Evolutionary conservation across 92 coral and sea anemone species (phyloP), one percentile per base, ranked within the genome.

Genomic region (Galaxea fascicularis): DNA sequence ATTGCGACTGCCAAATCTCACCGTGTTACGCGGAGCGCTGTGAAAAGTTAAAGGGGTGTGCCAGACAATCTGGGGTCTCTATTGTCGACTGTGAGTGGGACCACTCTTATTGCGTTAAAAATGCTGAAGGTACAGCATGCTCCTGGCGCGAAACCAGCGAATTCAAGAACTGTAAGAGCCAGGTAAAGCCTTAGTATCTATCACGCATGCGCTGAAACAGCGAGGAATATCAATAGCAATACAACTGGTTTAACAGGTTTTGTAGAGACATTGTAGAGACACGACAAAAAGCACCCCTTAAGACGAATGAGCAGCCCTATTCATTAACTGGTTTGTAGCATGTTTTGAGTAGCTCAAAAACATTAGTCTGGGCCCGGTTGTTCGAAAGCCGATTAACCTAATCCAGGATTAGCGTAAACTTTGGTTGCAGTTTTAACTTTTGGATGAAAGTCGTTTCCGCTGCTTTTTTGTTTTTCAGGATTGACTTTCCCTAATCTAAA

Each of bases 1-100:
- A 93, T 82, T 96, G 98, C 87, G 92, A 76, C 46, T 96, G 98
- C 44, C 83, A 74, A 29, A 83, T 92, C 76, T 85, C 87, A 4
- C 80, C 91, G 16, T 92, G 95, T 63, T 91, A 64, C 49, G 35
- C 28, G 4, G 62, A 13, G 25, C 26, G 8, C 20, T 86, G 85
- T 13, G 51, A 84, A 51, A 62, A 62, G 41, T 22, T 77, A 17
- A 60, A 81, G 4, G 77, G 54, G 13, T 62, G 77, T 51, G 66
- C 67, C 15, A 51, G 53, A 64, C 67, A 77, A 7, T 47, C 89
- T 4, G 78, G 81, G 4, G 65, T 81, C 12, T 77, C 81, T 31
- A 22, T 22, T 13, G 78, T 82, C 44, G 74, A 80, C 41, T 95
- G 98, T 53, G 79, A 89, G 20, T 86, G 89, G 71, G 85, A 76